These are phyloP conservation scores for Trichopria drosophilae DNA, from an alignment of 2,888 invertebrate genomes.

Conservation along the genomic window DNA sequence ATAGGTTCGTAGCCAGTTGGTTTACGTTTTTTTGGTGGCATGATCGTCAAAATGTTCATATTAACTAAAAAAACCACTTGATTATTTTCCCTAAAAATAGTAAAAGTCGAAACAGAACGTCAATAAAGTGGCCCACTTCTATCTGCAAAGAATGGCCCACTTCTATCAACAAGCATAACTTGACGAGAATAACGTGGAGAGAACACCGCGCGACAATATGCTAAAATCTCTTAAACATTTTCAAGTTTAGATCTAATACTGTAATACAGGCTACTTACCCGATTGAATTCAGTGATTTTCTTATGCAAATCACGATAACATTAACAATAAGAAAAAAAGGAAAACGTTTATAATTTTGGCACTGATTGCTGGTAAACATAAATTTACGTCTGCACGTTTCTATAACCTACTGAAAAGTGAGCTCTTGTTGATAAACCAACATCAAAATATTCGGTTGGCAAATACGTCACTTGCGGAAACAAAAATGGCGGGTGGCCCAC, in stretches of 20 bases:
- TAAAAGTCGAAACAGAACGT: slow-evolving; percentile 3
- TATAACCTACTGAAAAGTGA: slow-evolving; percentile 10
- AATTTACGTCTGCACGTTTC: slow-evolving; percentile 6
- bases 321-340: neutral
- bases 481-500: slow-evolving; percentile 8
- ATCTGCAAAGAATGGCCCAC: slow-evolving; percentile 11
- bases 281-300: no score
- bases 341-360: neutral
- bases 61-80: neutral
- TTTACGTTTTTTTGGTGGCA: no score
- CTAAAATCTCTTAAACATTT: slow-evolving; percentile 8
- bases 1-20: no score
- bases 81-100: no score
- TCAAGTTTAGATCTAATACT: slow-evolving; percentile 3
- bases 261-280: slow-evolving; percentile 8
- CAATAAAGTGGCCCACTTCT: slow-evolving; percentile 5
- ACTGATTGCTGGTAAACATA: neutral
- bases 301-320: slow-evolving; percentile 5
- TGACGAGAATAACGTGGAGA: slow-evolving; percentile 1
- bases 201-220: slow-evolving; percentile 4
- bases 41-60: neutral
- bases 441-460: slow-evolving; percentile 1
- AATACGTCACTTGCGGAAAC: slow-evolving; percentile 7
- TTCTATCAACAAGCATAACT: slow-evolving; percentile 10
- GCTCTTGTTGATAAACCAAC: slow-evolving; percentile 5